Evolutionary conservation across 1,140 invertebrate genomes (phyloP).

Genomic region (Neodiprion virginianus): DNA sequence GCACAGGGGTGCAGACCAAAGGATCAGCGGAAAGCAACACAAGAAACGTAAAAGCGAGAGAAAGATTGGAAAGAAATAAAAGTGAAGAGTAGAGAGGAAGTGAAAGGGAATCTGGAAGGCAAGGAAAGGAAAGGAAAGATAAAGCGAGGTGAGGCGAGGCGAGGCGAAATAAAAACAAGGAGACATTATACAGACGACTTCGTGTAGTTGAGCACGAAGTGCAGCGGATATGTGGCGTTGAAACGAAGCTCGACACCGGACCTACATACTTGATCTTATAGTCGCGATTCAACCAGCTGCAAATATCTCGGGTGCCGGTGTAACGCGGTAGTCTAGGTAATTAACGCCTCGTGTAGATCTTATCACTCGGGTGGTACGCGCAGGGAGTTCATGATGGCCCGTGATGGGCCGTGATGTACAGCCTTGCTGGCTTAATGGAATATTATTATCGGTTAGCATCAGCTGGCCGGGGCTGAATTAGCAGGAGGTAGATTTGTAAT

Average conservation of each 20-base stretch:
- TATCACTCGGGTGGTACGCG: constrained; percentile 49
- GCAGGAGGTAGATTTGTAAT: constrained; percentile 30
- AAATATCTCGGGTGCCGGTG: constrained; percentile 50
- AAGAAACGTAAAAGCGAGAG: background rate
- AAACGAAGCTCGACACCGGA: constrained; percentile 12
- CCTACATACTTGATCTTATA: constrained; percentile 16
- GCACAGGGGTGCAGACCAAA: background rate
- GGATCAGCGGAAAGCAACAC: background rate
- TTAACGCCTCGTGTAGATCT: constrained; percentile 62
- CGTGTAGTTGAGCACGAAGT: background rate
- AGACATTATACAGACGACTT: background rate
- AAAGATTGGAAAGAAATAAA: constrained; percentile 8
- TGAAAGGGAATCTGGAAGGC: constrained; percentile 11
- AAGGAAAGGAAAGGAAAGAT: background rate
- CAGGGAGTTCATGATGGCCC: constrained; percentile 39
- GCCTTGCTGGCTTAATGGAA: constrained; percentile 54
- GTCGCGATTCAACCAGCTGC: constrained; percentile 8
- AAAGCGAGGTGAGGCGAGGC: background rate
- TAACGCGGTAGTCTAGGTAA: constrained; percentile 61
- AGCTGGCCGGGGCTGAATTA: constrained; percentile 55
- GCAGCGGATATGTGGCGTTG: background rate
- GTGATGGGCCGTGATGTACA: constrained; percentile 58
- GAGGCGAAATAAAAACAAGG: background rate
- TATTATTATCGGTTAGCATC: constrained; percentile 62
- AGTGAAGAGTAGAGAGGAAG: constrained; percentile 16